Percentiles rank a stretch among this genome's conserved stretches.
Conservation (phyloP, 2,113 vertebrate genomes). For the Aldabrachelys gigantea region DNA sequence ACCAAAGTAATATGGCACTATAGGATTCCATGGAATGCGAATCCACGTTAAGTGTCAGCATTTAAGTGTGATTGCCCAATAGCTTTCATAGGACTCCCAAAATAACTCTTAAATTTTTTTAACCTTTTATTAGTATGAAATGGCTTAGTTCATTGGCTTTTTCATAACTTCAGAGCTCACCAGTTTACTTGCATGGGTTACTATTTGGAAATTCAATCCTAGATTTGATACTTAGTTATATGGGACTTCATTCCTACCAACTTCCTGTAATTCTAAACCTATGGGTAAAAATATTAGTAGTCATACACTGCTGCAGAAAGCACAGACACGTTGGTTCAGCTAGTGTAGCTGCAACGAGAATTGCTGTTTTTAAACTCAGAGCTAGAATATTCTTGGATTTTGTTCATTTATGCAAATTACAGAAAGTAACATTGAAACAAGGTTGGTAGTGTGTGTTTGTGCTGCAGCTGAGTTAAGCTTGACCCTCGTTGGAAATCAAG, state of each 20-base stretch:
- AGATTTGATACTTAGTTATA: slow-evolving; percentile 86
- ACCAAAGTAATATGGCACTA: neutral
- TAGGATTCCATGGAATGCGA: neutral
- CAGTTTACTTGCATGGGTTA: slow-evolving; percentile 76
- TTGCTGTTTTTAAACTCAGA: slow-evolving; percentile 74
- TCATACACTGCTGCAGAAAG: slow-evolving; percentile 83
- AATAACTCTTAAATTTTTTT: slow-evolving; percentile 10
- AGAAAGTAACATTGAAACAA: slow-evolving; percentile 79
- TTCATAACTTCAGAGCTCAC: slow-evolving; percentile 65
- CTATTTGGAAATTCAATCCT: slow-evolving; percentile 82
- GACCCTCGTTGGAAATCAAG: slow-evolving; percentile 72
- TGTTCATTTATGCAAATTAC: slow-evolving; percentile 77
- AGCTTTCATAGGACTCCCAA: neutral
- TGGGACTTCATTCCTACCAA: slow-evolving; percentile 87
- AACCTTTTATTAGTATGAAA: slow-evolving; percentile 13
- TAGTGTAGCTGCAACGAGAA: slow-evolving; percentile 76
- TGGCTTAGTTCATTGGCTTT: slow-evolving; percentile 56
- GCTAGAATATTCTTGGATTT: slow-evolving; percentile 73
- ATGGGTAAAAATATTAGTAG: slow-evolving; percentile 95
- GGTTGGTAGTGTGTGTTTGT: slow-evolving; percentile 76
- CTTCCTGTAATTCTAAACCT: slow-evolving; percentile 97
- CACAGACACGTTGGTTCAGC: slow-evolving; percentile 81
- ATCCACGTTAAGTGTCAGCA: neutral
- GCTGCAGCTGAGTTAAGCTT: slow-evolving; percentile 74
- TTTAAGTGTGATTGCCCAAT: neutral